Evolutionary conservation across 1,140 invertebrate species (phyloP).

Genomic region (Drosophila kepulauana): DNA sequence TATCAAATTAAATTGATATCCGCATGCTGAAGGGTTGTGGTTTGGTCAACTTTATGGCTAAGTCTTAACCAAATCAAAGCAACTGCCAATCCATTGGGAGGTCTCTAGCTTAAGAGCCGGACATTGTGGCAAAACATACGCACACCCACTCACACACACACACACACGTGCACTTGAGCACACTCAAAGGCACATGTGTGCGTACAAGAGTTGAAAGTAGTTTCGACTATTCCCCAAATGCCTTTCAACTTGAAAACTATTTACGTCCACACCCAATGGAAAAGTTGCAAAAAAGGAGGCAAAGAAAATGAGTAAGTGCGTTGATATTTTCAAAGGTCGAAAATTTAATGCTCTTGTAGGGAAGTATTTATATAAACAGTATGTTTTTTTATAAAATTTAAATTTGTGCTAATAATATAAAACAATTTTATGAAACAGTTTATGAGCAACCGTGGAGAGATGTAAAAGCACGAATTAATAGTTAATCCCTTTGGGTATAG

Average conservation of each 20-base stretch:
- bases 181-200: not conserved
- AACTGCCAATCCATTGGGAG: conserved; percentile 26
- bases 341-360: not conserved
- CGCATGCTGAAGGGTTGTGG: conserved; percentile 7
- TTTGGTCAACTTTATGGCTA: conserved; percentile 19
- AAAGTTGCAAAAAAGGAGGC: conserved; percentile 22
- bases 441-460: no score
- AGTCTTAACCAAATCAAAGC: conserved; percentile 42
- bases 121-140: conserved; percentile 12
- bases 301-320: not conserved
- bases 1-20: conserved; percentile 21
- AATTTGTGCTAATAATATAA: no score
- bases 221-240: conserved; percentile 32
- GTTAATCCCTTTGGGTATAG: no score
- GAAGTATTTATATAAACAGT: not conserved
- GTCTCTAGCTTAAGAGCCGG: conserved; percentile 5
- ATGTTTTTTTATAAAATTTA: not conserved
- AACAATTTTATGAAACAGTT: no score
- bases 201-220: conserved; percentile 25
- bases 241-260: conserved; percentile 36
- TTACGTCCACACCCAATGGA: conserved; percentile 14
- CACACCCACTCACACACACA: conserved; percentile 4
- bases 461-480: no score
- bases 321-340: not conserved
- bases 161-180: not conserved